Conservation (phyloP, 1,140 invertebrate genomes). For the Piezodorus guildinii region DNA sequence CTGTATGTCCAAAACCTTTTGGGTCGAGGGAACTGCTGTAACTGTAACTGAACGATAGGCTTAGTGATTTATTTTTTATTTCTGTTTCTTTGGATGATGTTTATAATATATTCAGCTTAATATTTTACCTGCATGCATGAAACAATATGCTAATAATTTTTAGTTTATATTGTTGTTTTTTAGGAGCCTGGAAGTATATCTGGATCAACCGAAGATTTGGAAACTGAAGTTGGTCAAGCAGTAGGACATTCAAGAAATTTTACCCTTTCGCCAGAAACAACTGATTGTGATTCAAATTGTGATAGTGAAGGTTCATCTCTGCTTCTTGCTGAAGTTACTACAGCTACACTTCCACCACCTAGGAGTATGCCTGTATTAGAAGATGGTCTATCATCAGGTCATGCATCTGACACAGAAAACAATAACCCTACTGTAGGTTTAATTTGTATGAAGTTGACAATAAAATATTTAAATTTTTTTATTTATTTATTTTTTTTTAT, state of each 20-base stretch:
- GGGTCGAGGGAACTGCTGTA: too few species aligned
- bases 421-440: conserved; percentile 47
- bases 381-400: conserved; percentile 82
- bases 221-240: conserved; percentile 28
- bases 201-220: conserved; percentile 26
- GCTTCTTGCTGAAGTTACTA: conserved; percentile 29
- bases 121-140: too few species aligned
- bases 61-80: too few species aligned
- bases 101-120: too few species aligned
- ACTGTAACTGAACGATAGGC: too few species aligned
- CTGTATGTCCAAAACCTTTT: too few species aligned
- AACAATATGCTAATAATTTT: neutral
- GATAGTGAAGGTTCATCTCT: conserved; percentile 34
- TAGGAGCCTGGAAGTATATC: conserved; percentile 24
- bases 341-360: conserved; percentile 23
- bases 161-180: neutral
- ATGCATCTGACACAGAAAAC: conserved; percentile 84
- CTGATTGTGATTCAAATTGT: conserved; percentile 85
- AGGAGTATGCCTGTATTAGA: conserved; percentile 84
- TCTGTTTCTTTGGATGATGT: too few species aligned
- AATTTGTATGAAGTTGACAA: neutral
- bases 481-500: too few species aligned
- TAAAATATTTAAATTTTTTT: too few species aligned
- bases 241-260: conserved; percentile 48
- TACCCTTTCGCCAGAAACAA: conserved; percentile 85